Evolutionary conservation across 2,888 invertebrate species (phyloP), one percentile per base, ranked within the genome.

Genomic region (Bembecia ichneumoniformis): DNA sequence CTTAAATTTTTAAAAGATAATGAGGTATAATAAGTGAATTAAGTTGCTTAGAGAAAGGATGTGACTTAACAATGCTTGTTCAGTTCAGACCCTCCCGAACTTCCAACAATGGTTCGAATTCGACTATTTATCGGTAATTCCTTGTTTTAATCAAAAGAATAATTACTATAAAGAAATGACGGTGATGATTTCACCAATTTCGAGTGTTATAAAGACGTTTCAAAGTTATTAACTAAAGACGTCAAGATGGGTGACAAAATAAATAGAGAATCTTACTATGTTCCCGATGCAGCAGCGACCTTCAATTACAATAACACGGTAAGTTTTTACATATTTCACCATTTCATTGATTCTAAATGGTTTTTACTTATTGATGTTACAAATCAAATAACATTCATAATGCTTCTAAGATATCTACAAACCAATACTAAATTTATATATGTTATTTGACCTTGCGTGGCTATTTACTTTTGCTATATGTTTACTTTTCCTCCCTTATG

Each of bases 231-330:
- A 13, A 13, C 3, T 40, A 9, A 28, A 40, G 36, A n/a, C 40
- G 40, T 44, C 44, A 75, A 57, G 60, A 86, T 86, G 86, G 79
- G 82, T 56, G 86, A 86, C 52, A 86, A 86, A 63, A 64, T 83
- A 54, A 82, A 86, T 52, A 64, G 74, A 64, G 86, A 86, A 66
- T 84, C 28, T 9, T 28, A 81, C 60, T 86, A 74, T 59, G 76
- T 75, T 58, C 70, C 82, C 60, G 82, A 71, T 49, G 71, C 80
- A 55, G 71, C 82, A 71, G 71, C 82, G 70, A 72, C 82, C 71
- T 86, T 82, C 77, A 86, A 86, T 63, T 84, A 77, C 57, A 82
- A 82, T 66, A 86, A 86, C 78, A 82, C 83, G 86, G 86, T 86
- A 63, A 82, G 84, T 79, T 40, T 13, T 40, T 40, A 13, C 13